Evolutionary conservation across 2,113 vertebrate species (phyloP).

Genomic region (Synodontis membranacea): DNA sequence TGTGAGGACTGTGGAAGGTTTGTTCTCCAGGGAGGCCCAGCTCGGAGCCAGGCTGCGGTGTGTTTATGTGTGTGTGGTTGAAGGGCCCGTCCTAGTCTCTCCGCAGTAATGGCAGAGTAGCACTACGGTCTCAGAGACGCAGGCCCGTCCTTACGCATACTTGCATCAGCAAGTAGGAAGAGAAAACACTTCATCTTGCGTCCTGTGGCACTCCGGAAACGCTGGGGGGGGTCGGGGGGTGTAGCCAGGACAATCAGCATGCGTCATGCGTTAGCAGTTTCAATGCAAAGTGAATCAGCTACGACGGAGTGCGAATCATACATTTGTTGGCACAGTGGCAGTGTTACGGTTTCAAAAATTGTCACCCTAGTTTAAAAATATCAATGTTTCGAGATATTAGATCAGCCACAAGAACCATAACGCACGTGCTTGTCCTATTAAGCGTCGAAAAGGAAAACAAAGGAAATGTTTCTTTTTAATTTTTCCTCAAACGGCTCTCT

Average conservation of each 20-base stretch:
- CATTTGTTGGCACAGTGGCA: neutral
- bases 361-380: neutral
- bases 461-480: neutral
- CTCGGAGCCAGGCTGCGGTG: conserved; percentile 43
- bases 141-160: neutral
- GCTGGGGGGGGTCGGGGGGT: too few species aligned
- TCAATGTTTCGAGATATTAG: neutral
- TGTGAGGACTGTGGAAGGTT: conserved; percentile 19
- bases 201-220: neutral
- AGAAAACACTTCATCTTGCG: conserved; percentile 7
- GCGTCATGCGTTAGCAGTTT: neutral
- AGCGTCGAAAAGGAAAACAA: neutral
- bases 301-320: neutral
- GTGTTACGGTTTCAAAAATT: neutral
- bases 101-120: conserved; percentile 51
- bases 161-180: neutral
- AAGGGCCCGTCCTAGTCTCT: conserved; percentile 29
- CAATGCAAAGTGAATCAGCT: neutral
- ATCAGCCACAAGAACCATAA: neutral
- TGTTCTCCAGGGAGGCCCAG: conserved; percentile 39
- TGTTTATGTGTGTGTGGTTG: conserved; percentile 50
- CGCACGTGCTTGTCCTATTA: neutral
- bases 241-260: neutral
- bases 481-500: neutral
- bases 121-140: neutral